These are phyloP conservation scores for Distichodus sexfasciatus DNA, from an alignment of 2,797 vertebrate species.

Conservation along the genomic window DNA sequence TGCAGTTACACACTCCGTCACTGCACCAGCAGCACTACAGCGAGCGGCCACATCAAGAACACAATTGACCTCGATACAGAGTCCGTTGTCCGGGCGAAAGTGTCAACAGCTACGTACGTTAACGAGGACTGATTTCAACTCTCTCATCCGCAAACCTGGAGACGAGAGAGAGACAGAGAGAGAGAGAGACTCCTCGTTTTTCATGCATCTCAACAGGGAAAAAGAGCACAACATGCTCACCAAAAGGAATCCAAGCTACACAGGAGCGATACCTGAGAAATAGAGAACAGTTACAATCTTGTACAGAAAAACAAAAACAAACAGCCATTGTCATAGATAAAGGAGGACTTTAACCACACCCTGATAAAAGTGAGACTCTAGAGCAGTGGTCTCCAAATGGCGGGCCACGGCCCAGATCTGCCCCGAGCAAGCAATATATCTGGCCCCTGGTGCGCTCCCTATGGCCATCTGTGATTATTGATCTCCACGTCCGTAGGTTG, in stretches of 20 bases:
- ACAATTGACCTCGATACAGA: slow-evolving; percentile 59
- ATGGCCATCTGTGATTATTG: too few relatives aligned
- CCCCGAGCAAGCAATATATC: too few relatives aligned
- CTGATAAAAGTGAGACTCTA: too few relatives aligned
- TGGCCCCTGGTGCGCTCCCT: too few relatives aligned
- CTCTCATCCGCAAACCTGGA: neutral
- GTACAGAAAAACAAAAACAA: neutral
- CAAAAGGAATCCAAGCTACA: slow-evolving; percentile 25
- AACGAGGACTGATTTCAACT: slow-evolving; percentile 45
- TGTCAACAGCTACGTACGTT: slow-evolving; percentile 62
- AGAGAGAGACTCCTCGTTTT: slow-evolving; percentile 15
- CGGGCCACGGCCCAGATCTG: too few relatives aligned
- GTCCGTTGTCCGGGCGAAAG: slow-evolving; percentile 58
- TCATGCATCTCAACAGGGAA: slow-evolving; percentile 36
- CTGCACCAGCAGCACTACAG: slow-evolving; percentile 63
- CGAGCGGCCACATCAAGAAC: slow-evolving; percentile 64
- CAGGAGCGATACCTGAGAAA: slow-evolving; percentile 69
- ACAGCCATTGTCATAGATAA: neutral
- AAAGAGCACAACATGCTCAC: neutral
- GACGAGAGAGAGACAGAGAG: neutral
- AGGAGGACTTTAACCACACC: neutral
- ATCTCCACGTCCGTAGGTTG: too few relatives aligned
- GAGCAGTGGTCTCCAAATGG: too few relatives aligned
- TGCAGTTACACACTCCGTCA: slow-evolving; percentile 69
- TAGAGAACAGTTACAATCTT: slow-evolving; percentile 21